Percentiles rank a stretch among this genome's conserved stretches.
These are phyloP conservation scores for Epinotia nisella DNA, from an alignment of 2,888 invertebrate species.

Conservation along the genomic window DNA sequence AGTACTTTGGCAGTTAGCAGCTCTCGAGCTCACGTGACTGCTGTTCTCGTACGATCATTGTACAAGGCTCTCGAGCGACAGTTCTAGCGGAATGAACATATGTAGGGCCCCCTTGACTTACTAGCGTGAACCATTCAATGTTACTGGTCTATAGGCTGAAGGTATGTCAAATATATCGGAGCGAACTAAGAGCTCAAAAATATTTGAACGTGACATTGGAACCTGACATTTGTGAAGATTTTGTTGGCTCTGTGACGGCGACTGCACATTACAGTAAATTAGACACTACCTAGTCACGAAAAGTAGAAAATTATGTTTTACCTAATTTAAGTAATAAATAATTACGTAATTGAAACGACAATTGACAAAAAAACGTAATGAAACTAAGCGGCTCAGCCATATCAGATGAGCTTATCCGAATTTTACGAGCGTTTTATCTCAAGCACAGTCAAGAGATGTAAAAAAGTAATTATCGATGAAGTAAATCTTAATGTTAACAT, in stretches of 20 bases:
- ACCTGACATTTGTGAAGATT: not conserved
- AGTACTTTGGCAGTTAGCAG: conserved; percentile 59
- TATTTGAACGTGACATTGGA: not conserved
- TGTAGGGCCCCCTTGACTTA: conserved; percentile 60
- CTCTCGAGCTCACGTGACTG: conserved; percentile 72
- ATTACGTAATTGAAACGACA: not conserved
- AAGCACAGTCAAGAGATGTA: conserved; percentile 14
- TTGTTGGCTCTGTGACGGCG: not conserved
- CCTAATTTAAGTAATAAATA: not conserved
- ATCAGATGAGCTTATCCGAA: not conserved
- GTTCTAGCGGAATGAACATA: conserved; percentile 58
- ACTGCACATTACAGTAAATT: not conserved
- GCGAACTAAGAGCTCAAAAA: not conserved
- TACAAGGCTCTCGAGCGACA: conserved; percentile 45
- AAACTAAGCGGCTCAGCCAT: not conserved
- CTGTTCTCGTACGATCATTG: conserved; percentile 48
- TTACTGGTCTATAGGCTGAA: conserved; percentile 4
- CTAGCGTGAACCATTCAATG: conserved; percentile 2
- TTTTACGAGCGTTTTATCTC: conserved; percentile 23
- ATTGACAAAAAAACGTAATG: not conserved
- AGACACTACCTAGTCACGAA: no score
- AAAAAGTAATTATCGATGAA: conserved; percentile 23
- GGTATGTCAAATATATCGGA: not conserved
- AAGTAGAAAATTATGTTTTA: not conserved
- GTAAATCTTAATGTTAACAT: conserved; percentile 47